A percentile compares a stretch with the other conserved stretches of the same genome.
Evolutionary conservation across 2,113 vertebrate species (phyloP).

Genomic region (Zonotrichia leucophrys): DNA sequence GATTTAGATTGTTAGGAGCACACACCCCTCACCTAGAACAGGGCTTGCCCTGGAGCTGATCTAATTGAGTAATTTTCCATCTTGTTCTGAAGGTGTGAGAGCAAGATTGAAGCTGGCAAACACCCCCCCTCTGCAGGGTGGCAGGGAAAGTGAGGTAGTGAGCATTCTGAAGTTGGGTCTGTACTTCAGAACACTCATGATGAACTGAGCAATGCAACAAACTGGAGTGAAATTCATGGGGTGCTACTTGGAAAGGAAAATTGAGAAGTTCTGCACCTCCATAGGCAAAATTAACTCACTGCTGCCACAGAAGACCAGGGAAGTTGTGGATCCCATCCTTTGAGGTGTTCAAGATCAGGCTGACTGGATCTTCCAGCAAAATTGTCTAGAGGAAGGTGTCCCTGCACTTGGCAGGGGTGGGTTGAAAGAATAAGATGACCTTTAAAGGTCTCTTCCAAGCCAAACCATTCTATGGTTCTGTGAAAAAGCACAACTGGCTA

Average conservation of each 20-base stretch:
- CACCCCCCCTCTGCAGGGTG: fast-evolving
- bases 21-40: fast-evolving
- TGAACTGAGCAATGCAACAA: neutral
- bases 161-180: neutral
- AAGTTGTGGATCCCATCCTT: neutral
- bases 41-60: neutral
- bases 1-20: neutral
- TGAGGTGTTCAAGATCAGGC: neutral
- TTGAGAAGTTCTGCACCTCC: neutral
- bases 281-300: neutral
- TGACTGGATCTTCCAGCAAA: neutral
- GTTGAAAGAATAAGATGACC: neutral
- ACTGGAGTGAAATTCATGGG: neutral
- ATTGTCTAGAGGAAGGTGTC: neutral
- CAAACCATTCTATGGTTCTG: neutral
- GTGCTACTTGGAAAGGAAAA: neutral
- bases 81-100: neutral
- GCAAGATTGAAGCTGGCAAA: neutral
- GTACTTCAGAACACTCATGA: neutral
- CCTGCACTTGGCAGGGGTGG: neutral
- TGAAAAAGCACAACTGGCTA: neutral
- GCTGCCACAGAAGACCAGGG: neutral
- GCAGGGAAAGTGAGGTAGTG: neutral
- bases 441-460: neutral
- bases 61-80: neutral